Conservation (phyloP, 92 coral and sea anemone genomes). For the Plumapathes pennacea region DNA sequence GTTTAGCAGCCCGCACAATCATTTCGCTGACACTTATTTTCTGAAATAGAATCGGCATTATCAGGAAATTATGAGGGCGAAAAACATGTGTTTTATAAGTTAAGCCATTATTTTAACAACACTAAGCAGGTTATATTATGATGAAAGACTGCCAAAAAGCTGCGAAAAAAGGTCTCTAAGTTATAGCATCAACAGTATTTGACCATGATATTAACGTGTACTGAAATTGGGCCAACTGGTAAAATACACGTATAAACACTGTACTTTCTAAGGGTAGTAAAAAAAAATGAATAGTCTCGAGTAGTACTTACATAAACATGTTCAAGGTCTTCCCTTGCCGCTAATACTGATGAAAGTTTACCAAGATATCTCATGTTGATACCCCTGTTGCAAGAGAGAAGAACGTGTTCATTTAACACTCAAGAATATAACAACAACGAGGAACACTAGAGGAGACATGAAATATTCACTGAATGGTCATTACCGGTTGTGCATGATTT, state of each 20-base stretch:
- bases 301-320: constrained; percentile 83
- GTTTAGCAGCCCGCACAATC: constrained; percentile 87
- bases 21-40: constrained; percentile 87
- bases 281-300: no score
- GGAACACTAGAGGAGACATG: no score
- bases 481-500: constrained; percentile 88
- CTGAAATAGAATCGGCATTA: constrained; percentile 25
- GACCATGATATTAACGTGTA: no score
- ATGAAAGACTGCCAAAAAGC: no score
- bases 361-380: constrained; percentile 92
- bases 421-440: background rate
- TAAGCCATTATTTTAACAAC: no score
- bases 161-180: no score
- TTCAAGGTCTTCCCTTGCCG: constrained; percentile 77
- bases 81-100: no score
- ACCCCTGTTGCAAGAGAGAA: constrained; percentile 54
- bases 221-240: no score
- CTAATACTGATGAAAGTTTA: constrained; percentile 65
- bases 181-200: no score
- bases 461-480: background rate
- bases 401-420: background rate
- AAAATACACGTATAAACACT: no score
- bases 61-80: background rate
- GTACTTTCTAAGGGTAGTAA: no score
- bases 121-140: no score